These are phyloP conservation scores for Sciurus carolinensis DNA, from an alignment of 2,797 vertebrate species.

Conservation along the genomic window DNA sequence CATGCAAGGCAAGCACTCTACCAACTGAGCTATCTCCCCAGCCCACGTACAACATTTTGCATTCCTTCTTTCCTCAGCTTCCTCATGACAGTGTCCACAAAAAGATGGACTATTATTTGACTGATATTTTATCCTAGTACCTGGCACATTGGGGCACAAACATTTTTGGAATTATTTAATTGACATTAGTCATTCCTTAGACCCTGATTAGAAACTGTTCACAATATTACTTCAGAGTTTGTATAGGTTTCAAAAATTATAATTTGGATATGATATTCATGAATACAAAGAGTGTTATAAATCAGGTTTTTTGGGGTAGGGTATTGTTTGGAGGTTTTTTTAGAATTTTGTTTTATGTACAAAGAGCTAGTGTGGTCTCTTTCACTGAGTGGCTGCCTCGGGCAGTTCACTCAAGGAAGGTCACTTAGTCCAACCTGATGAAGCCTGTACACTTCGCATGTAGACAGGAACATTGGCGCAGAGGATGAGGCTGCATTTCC, in stretches of 20 bases:
- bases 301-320: background rate
- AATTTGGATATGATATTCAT: background rate
- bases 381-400: too few relatives aligned
- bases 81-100: accelerated
- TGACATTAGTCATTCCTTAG: background rate
- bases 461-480: too few relatives aligned
- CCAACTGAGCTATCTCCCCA: too few relatives aligned
- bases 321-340: background rate
- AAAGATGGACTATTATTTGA: background rate
- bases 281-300: background rate
- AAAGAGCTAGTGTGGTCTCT: too few relatives aligned
- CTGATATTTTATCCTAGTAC: too few relatives aligned
- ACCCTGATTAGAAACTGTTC: background rate
- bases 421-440: too few relatives aligned
- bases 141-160: too few relatives aligned
- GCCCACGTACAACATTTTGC: accelerated
- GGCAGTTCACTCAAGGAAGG: too few relatives aligned
- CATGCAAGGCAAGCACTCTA: too few relatives aligned
- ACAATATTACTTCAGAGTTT: background rate
- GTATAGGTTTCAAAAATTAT: background rate
- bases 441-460: too few relatives aligned
- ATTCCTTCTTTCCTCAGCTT: background rate
- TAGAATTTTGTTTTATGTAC: too few relatives aligned
- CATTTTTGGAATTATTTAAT: background rate
- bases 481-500: too few relatives aligned